Base-by-base conservation (phyloP, 2,113 vertebrate species). In the Zosterops borbonicus region DNA sequence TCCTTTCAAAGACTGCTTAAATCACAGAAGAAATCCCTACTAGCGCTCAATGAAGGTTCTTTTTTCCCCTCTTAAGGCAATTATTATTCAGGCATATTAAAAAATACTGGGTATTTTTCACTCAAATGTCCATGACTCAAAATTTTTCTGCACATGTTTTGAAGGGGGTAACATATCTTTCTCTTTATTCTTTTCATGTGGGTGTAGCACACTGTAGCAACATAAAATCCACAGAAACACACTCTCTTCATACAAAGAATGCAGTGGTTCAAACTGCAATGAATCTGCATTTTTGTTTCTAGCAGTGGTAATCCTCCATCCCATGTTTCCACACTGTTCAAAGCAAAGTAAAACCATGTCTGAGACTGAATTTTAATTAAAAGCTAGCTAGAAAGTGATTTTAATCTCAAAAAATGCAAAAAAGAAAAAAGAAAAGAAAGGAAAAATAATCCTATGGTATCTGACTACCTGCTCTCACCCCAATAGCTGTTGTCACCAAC, bases 281-380 rank as follows among this genome's bases (percentile, higher is more conserved):
- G n/a, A 59, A 83, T 17, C 55, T 50, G 53, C 33, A 35, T 31
- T 80, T 69, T 64, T 28, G 5, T 47, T 87, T 50, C 62, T 65
- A 91, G 12, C 31, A 78, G 17, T 50, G 14, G 27, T 42, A 74
- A 74, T 67, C 22, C 24, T 74, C 53, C 29, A n/a, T 39, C 11
- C 14, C 21, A 23, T 3, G 2, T 39, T 81, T 56, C 35, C 24
- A 46, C 39, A 7, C 5, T 78, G 19, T 42, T 83, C n/a, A 92
- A 80, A 92, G 60, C 17, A 63, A 29, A 81, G 44, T 15, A 89
- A 92, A 92, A 49, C 15, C 31, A 47, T 37, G 13, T 5, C 15
- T 91, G 63, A 87, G 91, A 84, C 11, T 12, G 69, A 92, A 89
- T 83, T 95, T 93, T 81, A 89, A 78, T 53, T 89, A 74, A 92